phyloP scores from a whole-genome alignment of 2,888 invertebrate genomes.

The Aporophyla lueneburgensis region DNA sequence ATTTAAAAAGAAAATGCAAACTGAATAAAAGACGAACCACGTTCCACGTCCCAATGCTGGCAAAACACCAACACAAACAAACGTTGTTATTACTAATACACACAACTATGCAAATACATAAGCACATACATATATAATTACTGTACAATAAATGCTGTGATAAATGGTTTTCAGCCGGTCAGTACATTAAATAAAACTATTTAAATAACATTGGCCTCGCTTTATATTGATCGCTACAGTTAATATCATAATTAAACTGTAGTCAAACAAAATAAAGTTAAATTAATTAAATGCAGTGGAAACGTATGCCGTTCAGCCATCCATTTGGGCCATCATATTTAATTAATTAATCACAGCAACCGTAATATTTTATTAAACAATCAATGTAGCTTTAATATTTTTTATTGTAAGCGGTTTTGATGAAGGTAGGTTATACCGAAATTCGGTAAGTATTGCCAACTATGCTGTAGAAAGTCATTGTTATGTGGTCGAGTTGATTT shows the following conservation, averaged over 20 bases:
- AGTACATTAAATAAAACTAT: conserved; percentile 40
- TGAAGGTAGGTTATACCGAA: too few species aligned
- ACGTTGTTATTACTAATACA: neutral
- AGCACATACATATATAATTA: neutral
- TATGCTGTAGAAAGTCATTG: neutral
- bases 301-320: conserved; percentile 23
- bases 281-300: conserved; percentile 40
- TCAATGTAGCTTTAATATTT: neutral
- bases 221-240: conserved; percentile 37
- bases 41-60: neutral
- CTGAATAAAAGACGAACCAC: neutral
- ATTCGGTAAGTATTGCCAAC: neutral
- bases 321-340: conserved; percentile 29
- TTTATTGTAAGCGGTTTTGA: too few species aligned
- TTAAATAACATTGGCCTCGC: conserved; percentile 27
- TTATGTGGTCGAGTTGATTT: too few species aligned
- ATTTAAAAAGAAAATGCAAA: neutral
- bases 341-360: conserved; percentile 33
- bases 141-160: conserved; percentile 1
- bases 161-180: conserved; percentile 1
- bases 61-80: conserved; percentile 2
- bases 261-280: conserved; percentile 38
- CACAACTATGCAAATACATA: neutral
- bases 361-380: conserved; percentile 3
- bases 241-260: conserved; percentile 45